phyloP scores from a whole-genome alignment of 2,797 vertebrate genomes.

The Gymnocypris eckloni region DNA sequence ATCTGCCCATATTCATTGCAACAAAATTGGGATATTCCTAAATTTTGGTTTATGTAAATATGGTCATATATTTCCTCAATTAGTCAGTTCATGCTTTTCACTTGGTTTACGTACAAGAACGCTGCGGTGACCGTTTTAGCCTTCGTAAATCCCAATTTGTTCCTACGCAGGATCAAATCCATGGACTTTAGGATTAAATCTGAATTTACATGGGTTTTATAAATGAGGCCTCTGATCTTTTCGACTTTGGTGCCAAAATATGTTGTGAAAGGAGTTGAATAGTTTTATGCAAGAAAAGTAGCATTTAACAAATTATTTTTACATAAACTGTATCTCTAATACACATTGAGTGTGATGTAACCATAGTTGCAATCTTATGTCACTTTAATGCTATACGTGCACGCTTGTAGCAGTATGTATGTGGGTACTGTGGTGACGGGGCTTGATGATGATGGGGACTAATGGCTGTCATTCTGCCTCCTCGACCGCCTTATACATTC shows the following conservation, averaged over 20 bases:
- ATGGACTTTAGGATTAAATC: conserved; percentile 10
- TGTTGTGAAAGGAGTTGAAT: conserved; percentile 69
- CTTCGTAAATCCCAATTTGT: conserved; percentile 6
- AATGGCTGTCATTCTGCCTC: conserved; percentile 76
- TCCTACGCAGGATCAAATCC: conserved; percentile 2
- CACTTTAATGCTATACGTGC: conserved; percentile 85
- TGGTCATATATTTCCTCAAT: not conserved
- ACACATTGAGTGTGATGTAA: conserved; percentile 82
- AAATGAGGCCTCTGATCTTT: conserved; percentile 43
- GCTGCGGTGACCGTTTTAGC: not conserved
- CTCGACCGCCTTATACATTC: conserved; percentile 71
- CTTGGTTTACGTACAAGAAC: not conserved
- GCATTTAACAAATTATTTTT: conserved; percentile 71
- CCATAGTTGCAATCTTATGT: conserved; percentile 78
- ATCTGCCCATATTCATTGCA: not conserved
- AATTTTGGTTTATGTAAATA: not conserved
- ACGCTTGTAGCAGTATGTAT: conserved; percentile 78
- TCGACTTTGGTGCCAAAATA: conserved; percentile 44
- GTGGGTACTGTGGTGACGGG: conserved; percentile 73
- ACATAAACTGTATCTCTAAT: conserved; percentile 76
- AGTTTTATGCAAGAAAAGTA: conserved; percentile 77
- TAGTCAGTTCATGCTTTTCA: not conserved
- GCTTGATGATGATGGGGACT: conserved; percentile 79
- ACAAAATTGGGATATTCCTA: not conserved
- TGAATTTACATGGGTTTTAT: conserved; percentile 12